A percentile compares a stretch with the other conserved stretches of the same genome.
These are phyloP conservation scores for Muscicapa striata DNA, from an alignment of 2,797 vertebrate species.

Conservation along the genomic window DNA sequence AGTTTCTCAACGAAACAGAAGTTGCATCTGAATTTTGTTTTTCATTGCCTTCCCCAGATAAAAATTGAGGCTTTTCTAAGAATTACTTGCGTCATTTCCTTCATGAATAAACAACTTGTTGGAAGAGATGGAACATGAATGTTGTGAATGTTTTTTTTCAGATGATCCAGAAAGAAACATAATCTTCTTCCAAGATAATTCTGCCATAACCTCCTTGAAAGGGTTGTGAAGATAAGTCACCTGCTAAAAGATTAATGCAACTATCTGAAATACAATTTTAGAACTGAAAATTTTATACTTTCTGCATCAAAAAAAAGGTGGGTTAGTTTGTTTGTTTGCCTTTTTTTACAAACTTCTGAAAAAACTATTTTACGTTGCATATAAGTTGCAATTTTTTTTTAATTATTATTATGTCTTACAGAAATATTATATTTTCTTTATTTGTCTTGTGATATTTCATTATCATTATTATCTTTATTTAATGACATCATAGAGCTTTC, in stretches of 20 bases:
- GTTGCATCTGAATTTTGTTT: neutral
- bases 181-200: neutral
- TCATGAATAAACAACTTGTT: neutral
- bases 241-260: neutral
- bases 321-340: fast-evolving
- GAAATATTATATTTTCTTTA: neutral
- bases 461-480: neutral
- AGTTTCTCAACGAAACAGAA: neutral
- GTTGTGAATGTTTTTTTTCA: neutral
- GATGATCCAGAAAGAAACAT: neutral
- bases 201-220: neutral
- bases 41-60: neutral
- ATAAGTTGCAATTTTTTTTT: neutral
- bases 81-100: neutral
- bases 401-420: neutral
- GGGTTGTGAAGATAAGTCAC: neutral
- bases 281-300: neutral
- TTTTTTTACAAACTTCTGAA: neutral
- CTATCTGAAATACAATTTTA: neutral
- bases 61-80: neutral
- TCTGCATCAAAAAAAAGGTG: neutral
- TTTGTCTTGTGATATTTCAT: neutral
- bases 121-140: neutral
- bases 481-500: neutral
- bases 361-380: neutral